Evolutionary conservation across 2,113 vertebrate genomes (phyloP).

Genomic region (Menura novaehollandiae): DNA sequence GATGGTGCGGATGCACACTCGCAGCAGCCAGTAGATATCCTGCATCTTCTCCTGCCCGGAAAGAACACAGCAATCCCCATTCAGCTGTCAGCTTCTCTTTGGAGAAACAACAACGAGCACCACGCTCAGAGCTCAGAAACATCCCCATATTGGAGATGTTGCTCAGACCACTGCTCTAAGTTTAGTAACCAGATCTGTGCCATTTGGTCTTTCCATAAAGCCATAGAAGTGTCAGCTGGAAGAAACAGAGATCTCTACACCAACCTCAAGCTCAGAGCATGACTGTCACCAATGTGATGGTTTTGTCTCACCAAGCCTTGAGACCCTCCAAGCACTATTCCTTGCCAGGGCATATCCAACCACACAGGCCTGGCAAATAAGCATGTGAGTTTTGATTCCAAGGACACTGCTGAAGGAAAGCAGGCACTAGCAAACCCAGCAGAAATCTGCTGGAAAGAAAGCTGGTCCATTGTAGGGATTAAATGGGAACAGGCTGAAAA

Average conservation of each 20-base stretch:
- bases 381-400: neutral
- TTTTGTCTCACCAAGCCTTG: neutral
- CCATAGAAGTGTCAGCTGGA: neutral
- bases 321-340: neutral
- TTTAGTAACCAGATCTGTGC: neutral
- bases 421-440: neutral
- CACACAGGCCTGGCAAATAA: neutral
- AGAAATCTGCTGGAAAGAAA: neutral
- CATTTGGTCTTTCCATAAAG: neutral
- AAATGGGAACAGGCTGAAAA: neutral
- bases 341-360: neutral
- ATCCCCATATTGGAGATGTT: neutral
- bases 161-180: neutral
- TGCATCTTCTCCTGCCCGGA: constrained; percentile 91
- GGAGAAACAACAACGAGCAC: neutral
- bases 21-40: constrained; percentile 94
- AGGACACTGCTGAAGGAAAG: neutral
- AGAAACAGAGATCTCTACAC: neutral
- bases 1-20: constrained; percentile 87
- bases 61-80: neutral
- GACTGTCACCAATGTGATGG: neutral
- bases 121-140: neutral
- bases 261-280: neutral
- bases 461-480: neutral
- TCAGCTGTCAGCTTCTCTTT: neutral